A percentile compares a stretch with the other conserved stretches of the same genome.
Conservation (phyloP, 2,888 invertebrate genomes). For the Petrolisthes manimaculis region DNA sequence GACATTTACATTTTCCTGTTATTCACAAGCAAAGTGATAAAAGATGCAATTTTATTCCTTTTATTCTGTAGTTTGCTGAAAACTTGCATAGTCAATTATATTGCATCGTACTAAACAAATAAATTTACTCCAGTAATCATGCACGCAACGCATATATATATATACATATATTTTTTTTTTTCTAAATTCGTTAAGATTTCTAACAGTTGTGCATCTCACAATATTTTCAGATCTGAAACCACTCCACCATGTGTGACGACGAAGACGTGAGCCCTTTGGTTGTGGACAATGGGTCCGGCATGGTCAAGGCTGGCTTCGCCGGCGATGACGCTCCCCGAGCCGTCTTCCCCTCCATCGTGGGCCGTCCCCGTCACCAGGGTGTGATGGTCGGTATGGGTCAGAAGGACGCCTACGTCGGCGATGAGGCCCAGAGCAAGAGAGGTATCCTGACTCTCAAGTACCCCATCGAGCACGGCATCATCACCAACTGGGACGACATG, state of each 20-base stretch:
- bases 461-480: constrained; percentile 74
- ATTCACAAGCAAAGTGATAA: too few relatives aligned
- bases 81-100: too few relatives aligned
- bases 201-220: too few relatives aligned
- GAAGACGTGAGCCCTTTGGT: constrained; percentile 77
- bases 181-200: too few relatives aligned
- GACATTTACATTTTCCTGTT: too few relatives aligned
- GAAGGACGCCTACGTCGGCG: constrained; percentile 96
- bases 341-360: constrained; percentile 18
- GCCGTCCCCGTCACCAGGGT: constrained; percentile 76
- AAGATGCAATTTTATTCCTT: too few relatives aligned
- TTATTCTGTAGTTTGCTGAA: too few relatives aligned
- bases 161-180: too few relatives aligned
- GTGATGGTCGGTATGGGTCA: constrained; percentile 97
- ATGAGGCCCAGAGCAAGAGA: constrained; percentile 91
- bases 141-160: too few relatives aligned
- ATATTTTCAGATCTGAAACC: constrained; percentile 5
- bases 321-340: constrained; percentile 79
- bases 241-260: constrained; percentile 50
- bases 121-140: too few relatives aligned
- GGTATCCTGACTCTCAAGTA: constrained; percentile 74
- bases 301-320: constrained; percentile 69
- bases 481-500: constrained; percentile 98
- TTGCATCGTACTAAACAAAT: too few relatives aligned
- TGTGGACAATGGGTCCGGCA: constrained; percentile 74